phyloP scores from a whole-genome alignment of 2,113 vertebrate genomes.

The Epinephelus moara region DNA sequence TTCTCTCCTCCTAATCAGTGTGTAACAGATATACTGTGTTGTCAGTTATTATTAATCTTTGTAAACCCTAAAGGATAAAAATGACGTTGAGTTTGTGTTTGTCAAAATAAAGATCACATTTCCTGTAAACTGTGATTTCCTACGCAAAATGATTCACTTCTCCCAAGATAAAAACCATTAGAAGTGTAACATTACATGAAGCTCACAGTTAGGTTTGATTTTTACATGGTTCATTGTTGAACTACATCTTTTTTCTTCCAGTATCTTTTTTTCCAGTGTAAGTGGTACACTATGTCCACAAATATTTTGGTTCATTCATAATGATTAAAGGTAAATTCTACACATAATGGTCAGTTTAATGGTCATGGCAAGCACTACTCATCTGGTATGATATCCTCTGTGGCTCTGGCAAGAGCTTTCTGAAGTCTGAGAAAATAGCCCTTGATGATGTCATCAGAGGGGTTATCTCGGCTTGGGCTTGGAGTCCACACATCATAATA shows the following conservation, averaged over 20 bases:
- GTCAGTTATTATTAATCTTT: conserved; percentile 37
- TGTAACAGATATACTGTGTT: neutral
- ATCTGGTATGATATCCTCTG: neutral
- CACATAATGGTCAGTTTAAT: neutral
- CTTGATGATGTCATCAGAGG: conserved; percentile 9
- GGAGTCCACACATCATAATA: conserved; percentile 13
- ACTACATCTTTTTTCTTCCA: neutral
- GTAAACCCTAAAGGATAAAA: conserved; percentile 34
- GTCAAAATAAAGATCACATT: neutral
- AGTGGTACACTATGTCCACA: too few species aligned
- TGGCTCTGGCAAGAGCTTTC: neutral
- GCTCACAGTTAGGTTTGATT: neutral
- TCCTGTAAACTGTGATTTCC: conserved; percentile 11
- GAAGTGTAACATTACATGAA: neutral
- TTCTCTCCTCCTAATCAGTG: conserved; percentile 40
- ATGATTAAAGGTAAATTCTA: conserved; percentile 2
- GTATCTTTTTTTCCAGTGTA: neutral
- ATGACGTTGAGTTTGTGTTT: neutral
- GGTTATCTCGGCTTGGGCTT: conserved; percentile 1
- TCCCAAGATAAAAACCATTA: neutral
- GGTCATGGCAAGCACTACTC: neutral
- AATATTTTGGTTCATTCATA: neutral
- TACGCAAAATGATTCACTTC: neutral
- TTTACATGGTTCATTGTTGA: neutral
- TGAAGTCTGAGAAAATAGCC: conserved; percentile 8